Conservation (phyloP, 2,797 vertebrate species). For the Microcaecilia unicolor region DNA sequence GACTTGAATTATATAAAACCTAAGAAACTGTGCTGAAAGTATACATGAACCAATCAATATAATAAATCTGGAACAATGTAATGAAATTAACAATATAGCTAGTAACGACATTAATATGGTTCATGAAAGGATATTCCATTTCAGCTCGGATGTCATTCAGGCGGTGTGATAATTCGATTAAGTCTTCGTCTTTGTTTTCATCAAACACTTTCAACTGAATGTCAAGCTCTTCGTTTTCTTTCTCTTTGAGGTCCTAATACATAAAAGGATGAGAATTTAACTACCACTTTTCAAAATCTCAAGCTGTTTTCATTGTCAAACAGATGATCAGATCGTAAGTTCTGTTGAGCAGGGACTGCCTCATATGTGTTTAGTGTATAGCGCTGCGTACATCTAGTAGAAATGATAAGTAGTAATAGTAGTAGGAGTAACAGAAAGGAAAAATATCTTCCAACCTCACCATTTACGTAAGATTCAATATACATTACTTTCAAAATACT, state of each 20-base stretch:
- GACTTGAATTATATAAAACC: too few relatives aligned
- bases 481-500: too few relatives aligned
- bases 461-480: too few relatives aligned
- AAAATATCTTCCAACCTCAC: too few relatives aligned
- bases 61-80: not conserved
- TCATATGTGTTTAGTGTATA: too few relatives aligned
- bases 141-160: conserved; percentile 88
- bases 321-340: not conserved
- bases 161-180: conserved; percentile 89
- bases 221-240: conserved; percentile 92
- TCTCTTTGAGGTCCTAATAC: conserved; percentile 78
- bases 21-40: too few relatives aligned
- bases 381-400: too few relatives aligned
- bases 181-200: conserved; percentile 96
- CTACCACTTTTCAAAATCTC: not conserved
- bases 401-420: too few relatives aligned
- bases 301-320: not conserved
- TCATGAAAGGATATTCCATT: conserved; percentile 97
- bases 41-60: too few relatives aligned
- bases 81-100: not conserved
- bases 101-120: not conserved
- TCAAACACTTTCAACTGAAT: conserved; percentile 97
- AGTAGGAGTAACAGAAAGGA: too few relatives aligned
- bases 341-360: not conserved
- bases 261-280: conserved; percentile 21